Conservation (phyloP, 1,140 invertebrate species). For the Helicoverpa armigera region DNA sequence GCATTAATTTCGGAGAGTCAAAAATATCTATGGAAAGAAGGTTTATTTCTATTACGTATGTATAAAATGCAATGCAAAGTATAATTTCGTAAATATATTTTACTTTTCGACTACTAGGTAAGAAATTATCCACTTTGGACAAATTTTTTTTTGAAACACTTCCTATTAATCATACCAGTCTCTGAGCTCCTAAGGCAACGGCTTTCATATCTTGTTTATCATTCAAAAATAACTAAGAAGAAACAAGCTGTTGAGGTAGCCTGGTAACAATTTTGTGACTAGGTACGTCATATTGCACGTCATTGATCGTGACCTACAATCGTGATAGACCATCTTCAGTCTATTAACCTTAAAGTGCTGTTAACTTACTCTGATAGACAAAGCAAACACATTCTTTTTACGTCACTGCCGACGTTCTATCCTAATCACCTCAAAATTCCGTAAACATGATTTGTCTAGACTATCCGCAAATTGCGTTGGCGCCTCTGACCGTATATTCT, state of each 20-base stretch:
- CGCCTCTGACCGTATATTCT: too few species aligned
- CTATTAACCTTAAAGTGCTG: not conserved
- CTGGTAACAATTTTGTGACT: not conserved
- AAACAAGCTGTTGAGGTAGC: not conserved
- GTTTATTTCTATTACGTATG: too few species aligned
- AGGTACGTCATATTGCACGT: not conserved
- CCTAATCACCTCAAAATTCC: not conserved
- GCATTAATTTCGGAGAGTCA: too few species aligned
- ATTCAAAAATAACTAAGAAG: not conserved
- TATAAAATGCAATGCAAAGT: too few species aligned
- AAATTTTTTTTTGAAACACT: too few species aligned
- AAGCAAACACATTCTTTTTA: not conserved
- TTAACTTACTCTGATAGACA: slow-evolving; percentile 5
- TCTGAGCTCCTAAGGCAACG: too few species aligned
- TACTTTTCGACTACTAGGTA: too few species aligned
- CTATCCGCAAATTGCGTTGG: too few species aligned
- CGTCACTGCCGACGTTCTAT: not conserved
- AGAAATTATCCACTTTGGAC: too few species aligned
- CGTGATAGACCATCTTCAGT: not conserved
- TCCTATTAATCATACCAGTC: too few species aligned
- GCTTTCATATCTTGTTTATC: not conserved
- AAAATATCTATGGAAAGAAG: too few species aligned
- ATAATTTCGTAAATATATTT: too few species aligned
- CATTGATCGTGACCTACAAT: slow-evolving; percentile 11
- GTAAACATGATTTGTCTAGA: not conserved